Percentiles rank a stretch among this genome's conserved stretches.
phyloP scores from a whole-genome alignment of 2,888 invertebrate species.

The Chrysolina oricalcia region DNA sequence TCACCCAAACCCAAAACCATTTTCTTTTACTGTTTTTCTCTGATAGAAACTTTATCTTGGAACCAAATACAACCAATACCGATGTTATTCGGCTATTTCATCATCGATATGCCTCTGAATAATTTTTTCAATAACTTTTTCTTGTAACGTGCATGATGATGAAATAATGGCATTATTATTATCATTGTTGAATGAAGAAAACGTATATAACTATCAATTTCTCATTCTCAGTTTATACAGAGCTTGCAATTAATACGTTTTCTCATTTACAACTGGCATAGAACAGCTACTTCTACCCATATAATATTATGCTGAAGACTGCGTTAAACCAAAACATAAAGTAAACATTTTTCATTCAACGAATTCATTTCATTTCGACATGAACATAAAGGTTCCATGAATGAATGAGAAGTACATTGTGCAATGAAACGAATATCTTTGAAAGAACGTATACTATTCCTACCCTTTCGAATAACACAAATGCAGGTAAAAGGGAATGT shows the following conservation, averaged over 20 bases:
- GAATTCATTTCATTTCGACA: constrained; percentile 36
- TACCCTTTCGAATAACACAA: constrained; percentile 48
- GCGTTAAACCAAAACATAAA: constrained; percentile 7
- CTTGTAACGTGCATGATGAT: no score
- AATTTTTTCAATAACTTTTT: no score
- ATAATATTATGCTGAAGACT: not conserved
- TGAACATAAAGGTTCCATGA: constrained; percentile 38
- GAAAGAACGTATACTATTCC: constrained; percentile 46
- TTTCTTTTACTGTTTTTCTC: no score
- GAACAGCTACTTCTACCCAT: not conserved
- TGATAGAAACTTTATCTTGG: no score
- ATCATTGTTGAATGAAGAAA: no score
- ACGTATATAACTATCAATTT: no score
- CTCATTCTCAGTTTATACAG: no score
- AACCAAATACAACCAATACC: no score
- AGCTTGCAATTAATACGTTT: not conserved
- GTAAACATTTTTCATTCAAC: constrained; percentile 40
- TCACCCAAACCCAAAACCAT: no score
- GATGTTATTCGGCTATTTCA: no score
- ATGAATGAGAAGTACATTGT: constrained; percentile 44
- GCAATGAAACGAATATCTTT: constrained; percentile 48
- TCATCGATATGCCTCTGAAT: no score
- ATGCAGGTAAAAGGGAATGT: constrained; percentile 52
- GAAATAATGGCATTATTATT: no score
- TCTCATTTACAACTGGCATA: not conserved